Percentiles rank a stretch among this genome's conserved stretches.
phyloP scores from a whole-genome alignment of 2,888 invertebrate species.

The Agonum fuliginosum region DNA sequence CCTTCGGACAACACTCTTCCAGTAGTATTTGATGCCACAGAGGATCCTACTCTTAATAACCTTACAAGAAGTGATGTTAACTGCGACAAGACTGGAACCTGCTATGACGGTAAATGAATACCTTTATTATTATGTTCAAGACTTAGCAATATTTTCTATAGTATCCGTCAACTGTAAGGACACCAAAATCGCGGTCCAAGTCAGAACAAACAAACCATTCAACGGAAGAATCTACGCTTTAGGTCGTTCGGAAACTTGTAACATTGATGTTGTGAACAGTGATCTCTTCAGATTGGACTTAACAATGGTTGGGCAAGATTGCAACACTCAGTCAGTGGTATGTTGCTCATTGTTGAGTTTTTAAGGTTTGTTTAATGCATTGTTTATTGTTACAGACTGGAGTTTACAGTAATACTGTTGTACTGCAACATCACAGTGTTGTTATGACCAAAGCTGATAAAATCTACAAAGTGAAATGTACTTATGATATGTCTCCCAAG shows the following conservation, averaged over 20 bases:
- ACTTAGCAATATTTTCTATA: constrained; percentile 69
- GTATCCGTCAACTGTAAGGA: constrained; percentile 96
- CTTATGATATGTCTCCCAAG: constrained; percentile 96
- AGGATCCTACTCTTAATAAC: constrained; percentile 84
- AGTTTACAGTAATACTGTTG: constrained; percentile 95
- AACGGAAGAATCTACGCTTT: constrained; percentile 95
- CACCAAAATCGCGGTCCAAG: constrained; percentile 93
- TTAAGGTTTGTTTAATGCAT: too few species aligned
- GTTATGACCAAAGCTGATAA: constrained; percentile 98
- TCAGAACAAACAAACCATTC: constrained; percentile 94
- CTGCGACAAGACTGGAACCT: constrained; percentile 96
- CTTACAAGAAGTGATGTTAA: constrained; percentile 87
- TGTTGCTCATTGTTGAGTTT: constrained; percentile 71
- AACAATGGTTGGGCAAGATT: constrained; percentile 95
- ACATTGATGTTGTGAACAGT: constrained; percentile 94
- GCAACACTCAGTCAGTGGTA: constrained; percentile 96
- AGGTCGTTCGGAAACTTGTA: constrained; percentile 95
- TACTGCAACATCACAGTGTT: constrained; percentile 95
- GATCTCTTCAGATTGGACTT: constrained; percentile 93
- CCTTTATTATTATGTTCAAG: background rate
- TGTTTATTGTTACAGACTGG: constrained; percentile 81
- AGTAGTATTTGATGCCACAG: constrained; percentile 85
- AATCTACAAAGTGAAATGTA: constrained; percentile 96
- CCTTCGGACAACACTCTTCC: constrained; percentile 79
- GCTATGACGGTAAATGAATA: constrained; percentile 87